A percentile compares a stretch with the other conserved stretches of the same genome.
Conservation (phyloP, 1,140 invertebrate species). For the Eupeodes corollae region DNA sequence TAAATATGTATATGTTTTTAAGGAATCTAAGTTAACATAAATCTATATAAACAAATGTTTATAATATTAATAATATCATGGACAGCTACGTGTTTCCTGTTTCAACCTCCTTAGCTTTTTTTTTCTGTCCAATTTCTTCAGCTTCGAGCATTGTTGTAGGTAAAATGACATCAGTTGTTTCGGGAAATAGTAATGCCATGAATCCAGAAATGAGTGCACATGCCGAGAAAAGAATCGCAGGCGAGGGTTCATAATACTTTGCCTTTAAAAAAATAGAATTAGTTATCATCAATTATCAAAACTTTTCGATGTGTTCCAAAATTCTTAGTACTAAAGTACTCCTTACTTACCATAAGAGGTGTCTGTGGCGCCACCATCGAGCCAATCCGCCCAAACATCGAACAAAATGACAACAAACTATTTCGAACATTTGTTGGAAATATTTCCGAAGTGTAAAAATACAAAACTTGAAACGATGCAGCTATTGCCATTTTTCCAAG, state of each 20-base stretch:
- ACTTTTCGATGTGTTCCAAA: too few species aligned
- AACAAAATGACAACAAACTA: slow-evolving; percentile 53
- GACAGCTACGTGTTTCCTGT: too few species aligned
- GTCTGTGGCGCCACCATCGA: slow-evolving; percentile 63
- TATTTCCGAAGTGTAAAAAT: slow-evolving; percentile 60
- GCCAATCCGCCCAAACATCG: slow-evolving; percentile 59
- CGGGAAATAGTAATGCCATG: slow-evolving; percentile 51
- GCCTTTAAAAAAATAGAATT: slow-evolving; percentile 31
- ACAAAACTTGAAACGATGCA: slow-evolving; percentile 55
- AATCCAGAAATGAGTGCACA: slow-evolving; percentile 46
- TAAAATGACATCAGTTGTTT: slow-evolving; percentile 52
- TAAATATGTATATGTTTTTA: too few species aligned
- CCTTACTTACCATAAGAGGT: slow-evolving; percentile 48
- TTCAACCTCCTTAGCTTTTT: background rate
- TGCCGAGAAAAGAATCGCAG: slow-evolving; percentile 50
- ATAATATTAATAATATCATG: too few species aligned
- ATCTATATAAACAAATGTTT: too few species aligned
- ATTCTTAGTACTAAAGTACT: background rate
- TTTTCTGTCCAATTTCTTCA: slow-evolving; percentile 42
- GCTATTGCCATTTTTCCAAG: slow-evolving; percentile 63
- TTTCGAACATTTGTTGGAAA: slow-evolving; percentile 57
- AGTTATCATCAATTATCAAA: slow-evolving; percentile 1
- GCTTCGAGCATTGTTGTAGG: slow-evolving; percentile 57
- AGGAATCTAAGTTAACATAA: too few species aligned
- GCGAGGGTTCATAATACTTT: slow-evolving; percentile 43